Evolutionary conservation across 2,797 vertebrate genomes (phyloP).

Genomic region (Notolepis coatsorum): DNA sequence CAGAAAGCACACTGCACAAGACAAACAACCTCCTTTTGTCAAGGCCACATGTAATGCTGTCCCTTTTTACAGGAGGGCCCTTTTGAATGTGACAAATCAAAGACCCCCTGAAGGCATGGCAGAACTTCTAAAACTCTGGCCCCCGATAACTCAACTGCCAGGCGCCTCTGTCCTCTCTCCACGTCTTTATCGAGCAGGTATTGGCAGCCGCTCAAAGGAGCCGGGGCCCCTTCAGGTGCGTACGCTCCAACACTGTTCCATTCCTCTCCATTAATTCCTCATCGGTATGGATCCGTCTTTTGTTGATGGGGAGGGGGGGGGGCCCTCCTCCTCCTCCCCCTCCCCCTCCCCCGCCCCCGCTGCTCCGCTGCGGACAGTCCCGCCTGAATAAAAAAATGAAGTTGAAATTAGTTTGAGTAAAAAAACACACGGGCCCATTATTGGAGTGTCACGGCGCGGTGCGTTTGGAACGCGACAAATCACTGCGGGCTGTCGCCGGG

Average conservation of each 20-base stretch:
- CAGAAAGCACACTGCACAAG: no score
- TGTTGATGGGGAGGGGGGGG: conserved; percentile 84
- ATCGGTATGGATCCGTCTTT: conserved; percentile 80
- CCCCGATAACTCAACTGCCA: conserved; percentile 45
- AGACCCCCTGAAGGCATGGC: conserved; percentile 14
- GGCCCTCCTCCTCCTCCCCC: no score
- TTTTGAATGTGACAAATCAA: conserved; percentile 1
- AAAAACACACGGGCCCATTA: conserved; percentile 78
- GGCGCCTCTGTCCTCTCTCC: conserved; percentile 53
- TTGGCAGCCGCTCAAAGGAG: conserved; percentile 64
- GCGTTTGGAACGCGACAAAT: conserved; percentile 76
- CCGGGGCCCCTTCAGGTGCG: conserved; percentile 59
- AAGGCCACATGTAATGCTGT: not conserved
- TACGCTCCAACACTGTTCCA: conserved; percentile 53
- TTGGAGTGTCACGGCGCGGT: conserved; percentile 72
- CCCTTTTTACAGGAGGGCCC: conserved; percentile 11
- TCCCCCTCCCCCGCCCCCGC: conserved; percentile 84
- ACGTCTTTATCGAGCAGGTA: conserved; percentile 68
- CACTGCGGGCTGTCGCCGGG: conserved; percentile 70
- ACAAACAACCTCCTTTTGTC: no score
- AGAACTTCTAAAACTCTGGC: conserved; percentile 54
- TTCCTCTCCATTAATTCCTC: conserved; percentile 73
- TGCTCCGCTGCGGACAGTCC: conserved; percentile 82
- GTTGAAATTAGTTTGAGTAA: conserved; percentile 76
- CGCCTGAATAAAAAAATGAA: conserved; percentile 81